These are phyloP conservation scores for Palythoa caribaeorum DNA, from an alignment of 92 coral and sea anemone genomes.

Conservation along the genomic window DNA sequence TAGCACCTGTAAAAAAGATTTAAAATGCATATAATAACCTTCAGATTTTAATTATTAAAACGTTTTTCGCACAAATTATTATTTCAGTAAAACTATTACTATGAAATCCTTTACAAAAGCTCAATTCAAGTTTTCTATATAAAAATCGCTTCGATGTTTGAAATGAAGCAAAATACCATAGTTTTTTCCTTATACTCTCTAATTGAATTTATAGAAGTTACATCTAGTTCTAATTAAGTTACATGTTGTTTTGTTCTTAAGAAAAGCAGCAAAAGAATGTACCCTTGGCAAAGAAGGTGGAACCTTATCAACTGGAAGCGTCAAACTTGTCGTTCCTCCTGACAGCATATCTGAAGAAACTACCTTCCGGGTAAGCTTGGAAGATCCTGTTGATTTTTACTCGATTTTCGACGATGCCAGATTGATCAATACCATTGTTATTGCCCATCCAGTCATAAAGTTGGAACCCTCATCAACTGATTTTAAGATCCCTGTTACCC, in stretches of 20 bases:
- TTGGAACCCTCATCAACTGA: conserved; percentile 9
- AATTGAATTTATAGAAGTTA: no score
- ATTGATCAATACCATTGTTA: neutral
- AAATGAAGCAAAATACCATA: no score
- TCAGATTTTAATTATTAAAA: no score
- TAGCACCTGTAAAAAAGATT: no score
- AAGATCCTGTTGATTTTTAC: conserved; percentile 31
- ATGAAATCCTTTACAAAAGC: no score
- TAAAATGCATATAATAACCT: no score
- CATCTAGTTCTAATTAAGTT: neutral
- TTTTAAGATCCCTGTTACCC: conserved; percentile 24
- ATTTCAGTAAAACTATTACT: no score
- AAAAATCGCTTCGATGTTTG: no score
- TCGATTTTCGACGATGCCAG: neutral
- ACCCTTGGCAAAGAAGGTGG: conserved; percentile 11
- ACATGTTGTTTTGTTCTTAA: neutral
- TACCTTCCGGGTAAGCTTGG: neutral
- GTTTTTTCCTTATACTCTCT: no score
- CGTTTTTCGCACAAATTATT: no score
- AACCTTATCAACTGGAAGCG: neutral
- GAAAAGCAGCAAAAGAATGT: neutral
- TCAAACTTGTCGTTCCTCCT: conserved; percentile 7
- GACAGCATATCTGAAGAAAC: neutral
- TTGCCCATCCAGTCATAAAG: conserved; percentile 16
- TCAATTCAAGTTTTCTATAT: no score